Conservation (phyloP, 2,797 vertebrate genomes). For the Fringilla coelebs region DNA sequence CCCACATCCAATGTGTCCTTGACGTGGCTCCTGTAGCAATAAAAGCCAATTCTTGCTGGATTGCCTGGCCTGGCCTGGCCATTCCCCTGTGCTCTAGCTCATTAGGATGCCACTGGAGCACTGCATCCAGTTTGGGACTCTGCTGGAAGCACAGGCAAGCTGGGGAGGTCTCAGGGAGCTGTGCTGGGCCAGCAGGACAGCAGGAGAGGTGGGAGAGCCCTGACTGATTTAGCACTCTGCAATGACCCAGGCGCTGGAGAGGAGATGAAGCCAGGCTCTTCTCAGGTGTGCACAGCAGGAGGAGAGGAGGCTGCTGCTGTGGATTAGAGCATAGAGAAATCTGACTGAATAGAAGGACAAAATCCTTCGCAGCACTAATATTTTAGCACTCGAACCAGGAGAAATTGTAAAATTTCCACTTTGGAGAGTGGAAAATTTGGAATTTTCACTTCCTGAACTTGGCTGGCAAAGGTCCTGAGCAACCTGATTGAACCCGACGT, state of each 20-base stretch:
- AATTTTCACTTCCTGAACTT: background rate
- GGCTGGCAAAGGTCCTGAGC: background rate
- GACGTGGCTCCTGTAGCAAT: background rate
- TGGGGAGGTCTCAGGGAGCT: background rate
- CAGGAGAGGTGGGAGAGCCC: background rate
- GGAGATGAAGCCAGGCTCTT: background rate
- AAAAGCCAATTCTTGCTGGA: background rate
- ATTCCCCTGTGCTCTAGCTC: fast-evolving
- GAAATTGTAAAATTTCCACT: background rate
- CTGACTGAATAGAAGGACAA: background rate
- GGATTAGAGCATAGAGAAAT: background rate
- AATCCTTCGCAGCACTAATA: background rate
- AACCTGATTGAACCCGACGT: background rate
- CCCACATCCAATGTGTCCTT: background rate
- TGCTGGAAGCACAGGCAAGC: background rate
- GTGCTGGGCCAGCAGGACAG: background rate
- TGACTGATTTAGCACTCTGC: background rate
- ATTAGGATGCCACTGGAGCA: background rate
- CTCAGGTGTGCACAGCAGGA: background rate
- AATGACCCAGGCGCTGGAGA: background rate
- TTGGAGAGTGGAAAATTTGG: background rate
- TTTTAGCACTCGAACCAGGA: background rate
- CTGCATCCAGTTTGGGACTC: no score
- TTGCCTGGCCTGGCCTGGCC: background rate
- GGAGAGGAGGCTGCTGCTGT: background rate